These are phyloP conservation scores for Hydrozoanthus tunicans DNA, from an alignment of 64 coral and sea anemone genomes.

Conservation along the genomic window DNA sequence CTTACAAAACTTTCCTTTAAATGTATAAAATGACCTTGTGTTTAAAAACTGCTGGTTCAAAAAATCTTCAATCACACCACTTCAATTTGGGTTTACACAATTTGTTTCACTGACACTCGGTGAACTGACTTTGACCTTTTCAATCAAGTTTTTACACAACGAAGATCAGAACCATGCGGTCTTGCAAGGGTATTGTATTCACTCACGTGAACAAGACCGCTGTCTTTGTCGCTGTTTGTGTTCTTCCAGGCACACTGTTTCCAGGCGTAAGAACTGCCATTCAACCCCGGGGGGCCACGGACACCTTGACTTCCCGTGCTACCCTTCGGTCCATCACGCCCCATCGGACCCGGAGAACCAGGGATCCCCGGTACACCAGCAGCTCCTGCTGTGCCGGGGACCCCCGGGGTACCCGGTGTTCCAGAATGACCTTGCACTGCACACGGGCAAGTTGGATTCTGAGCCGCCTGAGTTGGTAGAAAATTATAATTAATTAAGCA, in stretches of 20 bases:
- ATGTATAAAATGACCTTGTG: no score
- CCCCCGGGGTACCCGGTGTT: conserved; percentile 27
- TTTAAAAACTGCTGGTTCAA: no score
- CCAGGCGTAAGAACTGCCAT: not conserved
- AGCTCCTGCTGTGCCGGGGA: conserved; percentile 49
- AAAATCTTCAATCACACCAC: no score
- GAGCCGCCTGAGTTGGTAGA: not conserved
- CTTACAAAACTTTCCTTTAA: no score
- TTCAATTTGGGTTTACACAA: no score
- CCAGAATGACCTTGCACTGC: conserved; percentile 49
- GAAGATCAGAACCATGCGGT: no score
- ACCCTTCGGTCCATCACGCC: conserved; percentile 24
- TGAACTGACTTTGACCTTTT: no score
- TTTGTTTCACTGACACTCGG: no score
- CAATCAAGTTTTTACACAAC: no score
- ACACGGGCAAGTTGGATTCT: conserved; percentile 21
- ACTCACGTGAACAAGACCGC: conserved; percentile 55
- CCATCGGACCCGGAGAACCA: not conserved
- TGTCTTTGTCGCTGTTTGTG: conserved; percentile 39
- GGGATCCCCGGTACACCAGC: conserved; percentile 38
- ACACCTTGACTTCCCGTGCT: conserved; percentile 1
- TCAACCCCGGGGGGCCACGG: not conserved
- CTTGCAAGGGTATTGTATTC: not conserved
- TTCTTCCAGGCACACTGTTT: conserved; percentile 46
- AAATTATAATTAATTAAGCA: no score